These are phyloP conservation scores for Calycopis cecrops DNA, from an alignment of 1,140 invertebrate species.

Conservation along the genomic window DNA sequence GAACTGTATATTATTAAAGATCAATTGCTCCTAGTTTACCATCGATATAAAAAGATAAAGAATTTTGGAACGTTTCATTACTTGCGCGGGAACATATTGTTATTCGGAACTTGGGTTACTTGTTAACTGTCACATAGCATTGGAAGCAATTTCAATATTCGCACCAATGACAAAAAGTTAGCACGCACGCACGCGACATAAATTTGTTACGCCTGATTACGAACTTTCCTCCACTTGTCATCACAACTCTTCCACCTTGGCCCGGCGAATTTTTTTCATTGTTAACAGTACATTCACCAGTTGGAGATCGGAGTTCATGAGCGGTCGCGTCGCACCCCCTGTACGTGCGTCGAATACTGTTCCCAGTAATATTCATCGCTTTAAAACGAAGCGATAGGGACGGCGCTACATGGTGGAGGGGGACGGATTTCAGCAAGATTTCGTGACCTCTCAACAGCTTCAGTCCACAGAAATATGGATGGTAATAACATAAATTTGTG, in stretches of 20 bases:
- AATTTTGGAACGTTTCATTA: too few species aligned
- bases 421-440: slow-evolving; percentile 56
- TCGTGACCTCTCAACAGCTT: slow-evolving; percentile 71
- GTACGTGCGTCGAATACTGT: slow-evolving; percentile 70
- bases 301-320: slow-evolving; percentile 70
- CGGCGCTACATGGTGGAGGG: slow-evolving; percentile 35
- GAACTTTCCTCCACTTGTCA: slow-evolving; percentile 61
- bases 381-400: slow-evolving; percentile 57
- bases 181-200: slow-evolving; percentile 54
- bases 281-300: slow-evolving; percentile 42
- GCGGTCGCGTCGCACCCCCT: slow-evolving; percentile 44
- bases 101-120: slow-evolving; percentile 11
- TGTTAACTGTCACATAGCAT: slow-evolving; percentile 15
- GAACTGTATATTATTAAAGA: too few species aligned
- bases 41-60: too few species aligned
- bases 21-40: too few species aligned
- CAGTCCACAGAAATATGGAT: slow-evolving; percentile 72
- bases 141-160: slow-evolving; percentile 18
- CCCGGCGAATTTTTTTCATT: slow-evolving; percentile 51
- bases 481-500: slow-evolving; percentile 76
- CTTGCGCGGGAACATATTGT: too few species aligned
- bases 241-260: slow-evolving; percentile 64
- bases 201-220: slow-evolving; percentile 70
- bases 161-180: slow-evolving; percentile 15
- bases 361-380: slow-evolving; percentile 70